Evolutionary conservation across 2,888 invertebrate species (phyloP), one percentile per base, ranked within the genome.

Genomic region (Paralinhomoeus sp.): DNA sequence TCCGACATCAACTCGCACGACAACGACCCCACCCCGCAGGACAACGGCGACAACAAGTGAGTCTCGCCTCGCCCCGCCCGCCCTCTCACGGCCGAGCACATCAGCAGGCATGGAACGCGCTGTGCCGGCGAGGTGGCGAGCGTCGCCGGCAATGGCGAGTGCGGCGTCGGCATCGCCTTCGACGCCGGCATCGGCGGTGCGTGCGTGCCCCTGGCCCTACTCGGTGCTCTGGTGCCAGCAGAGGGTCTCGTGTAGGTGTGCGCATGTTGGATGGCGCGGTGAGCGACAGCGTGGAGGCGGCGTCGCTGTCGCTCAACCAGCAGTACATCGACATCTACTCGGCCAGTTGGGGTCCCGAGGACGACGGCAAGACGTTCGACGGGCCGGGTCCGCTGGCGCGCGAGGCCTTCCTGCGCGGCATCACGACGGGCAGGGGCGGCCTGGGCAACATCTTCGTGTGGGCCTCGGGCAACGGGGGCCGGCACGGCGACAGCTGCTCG

Each of bases 51-150:
- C 66, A 97, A 97, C 70, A 93, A 93, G 70, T 69, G 54, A 54
- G 62, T n/a, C n/a, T n/a, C n/a, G n/a, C 47, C 7, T 12, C 24
- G 18, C 34, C 12, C 20, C 37, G 41, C 22, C 23, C 21, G 23
- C 22, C 18, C 18, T 35, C 17, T 35, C 21, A 46, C 34, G 34
- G 22, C 21, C 47, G 24, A 38, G 3, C 17, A n/a, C 48, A n/a
- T n/a, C n/a, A 51, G 24, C 54, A 69, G 70, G 53, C 93, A 97
- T 62, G 93, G 93, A 2, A 97, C 93, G 24, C 72, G 93, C 53
- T 97, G 97, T 64, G 97, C 97, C 3, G 97, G 97, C 13, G 97
- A 97, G 69, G 93, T 97, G 1, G 89, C 93, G 17, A 91, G 82
- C 43, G 78, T 84, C 31, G 93, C 93, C 24, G 87, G 82, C 65